Conservation (phyloP, 2,888 invertebrate species). For the Oxystoma pomonae region DNA sequence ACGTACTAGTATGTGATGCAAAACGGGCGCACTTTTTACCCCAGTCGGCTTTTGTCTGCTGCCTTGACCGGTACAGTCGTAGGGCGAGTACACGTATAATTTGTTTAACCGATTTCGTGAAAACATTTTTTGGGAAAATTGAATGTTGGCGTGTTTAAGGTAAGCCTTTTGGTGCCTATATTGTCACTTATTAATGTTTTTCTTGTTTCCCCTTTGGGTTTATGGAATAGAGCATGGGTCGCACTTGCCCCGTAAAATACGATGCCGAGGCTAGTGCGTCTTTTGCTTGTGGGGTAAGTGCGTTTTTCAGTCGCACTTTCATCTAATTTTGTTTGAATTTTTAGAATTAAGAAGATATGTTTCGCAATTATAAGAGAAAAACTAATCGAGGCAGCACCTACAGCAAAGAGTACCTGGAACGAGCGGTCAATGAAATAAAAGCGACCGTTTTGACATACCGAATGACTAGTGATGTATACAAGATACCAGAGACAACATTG, state of each 20-base stretch:
- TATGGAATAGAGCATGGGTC: neutral
- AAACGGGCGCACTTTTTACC: neutral
- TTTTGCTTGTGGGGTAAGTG: neutral
- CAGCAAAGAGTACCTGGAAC: too few relatives aligned
- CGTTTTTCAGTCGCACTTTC: neutral
- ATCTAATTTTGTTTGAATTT: too few relatives aligned
- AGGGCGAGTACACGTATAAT: neutral
- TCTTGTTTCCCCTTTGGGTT: neutral
- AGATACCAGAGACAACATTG: too few relatives aligned
- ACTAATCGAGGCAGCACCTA: too few relatives aligned
- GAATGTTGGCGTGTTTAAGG: neutral
- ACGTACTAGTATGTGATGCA: neutral
- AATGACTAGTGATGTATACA: too few relatives aligned
- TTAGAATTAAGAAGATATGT: too few relatives aligned
- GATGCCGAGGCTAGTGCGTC: neutral
- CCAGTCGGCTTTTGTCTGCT: neutral
- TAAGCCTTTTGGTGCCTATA: neutral
- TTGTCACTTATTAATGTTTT: neutral
- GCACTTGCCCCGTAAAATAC: too few relatives aligned
- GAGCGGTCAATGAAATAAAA: too few relatives aligned
- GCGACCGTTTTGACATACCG: too few relatives aligned
- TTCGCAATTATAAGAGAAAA: too few relatives aligned
- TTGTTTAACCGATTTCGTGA: neutral
- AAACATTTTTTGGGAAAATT: neutral
- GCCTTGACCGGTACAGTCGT: neutral